Conservation (phyloP, 2,888 invertebrate species). For the Leuctra nigra region DNA sequence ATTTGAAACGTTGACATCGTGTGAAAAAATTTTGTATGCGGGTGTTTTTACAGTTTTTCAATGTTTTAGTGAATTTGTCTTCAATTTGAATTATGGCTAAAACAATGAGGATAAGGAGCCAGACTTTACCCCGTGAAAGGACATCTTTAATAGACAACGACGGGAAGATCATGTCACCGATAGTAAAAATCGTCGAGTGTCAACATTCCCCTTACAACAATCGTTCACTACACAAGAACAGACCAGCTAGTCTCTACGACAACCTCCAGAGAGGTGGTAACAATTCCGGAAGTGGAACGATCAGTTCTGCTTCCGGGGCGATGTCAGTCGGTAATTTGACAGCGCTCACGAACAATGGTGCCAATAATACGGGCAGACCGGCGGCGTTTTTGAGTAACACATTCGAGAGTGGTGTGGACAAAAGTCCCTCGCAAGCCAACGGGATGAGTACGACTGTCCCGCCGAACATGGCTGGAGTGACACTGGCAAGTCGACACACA, state of each 20-base stretch:
- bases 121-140: conserved; percentile 21
- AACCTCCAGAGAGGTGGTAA: conserved; percentile 30
- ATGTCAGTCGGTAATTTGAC: conserved; percentile 25
- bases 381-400: conserved; percentile 32
- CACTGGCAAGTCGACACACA: conserved; percentile 57
- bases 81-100: too few species aligned
- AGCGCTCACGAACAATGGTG: conserved; percentile 9
- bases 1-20: too few species aligned
- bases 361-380: background rate
- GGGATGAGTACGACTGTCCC: conserved; percentile 58
- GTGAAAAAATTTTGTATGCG: too few species aligned
- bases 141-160: background rate
- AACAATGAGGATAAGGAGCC: too few species aligned
- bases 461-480: conserved; percentile 55
- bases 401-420: conserved; percentile 25
- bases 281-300: conserved; percentile 17
- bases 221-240: conserved; percentile 10
- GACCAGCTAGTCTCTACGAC: conserved; percentile 33
- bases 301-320: conserved; percentile 21
- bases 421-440: conserved; percentile 46
- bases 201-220: background rate
- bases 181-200: background rate
- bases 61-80: too few species aligned
- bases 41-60: too few species aligned
- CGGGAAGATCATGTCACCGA: background rate